Conservation (phyloP, 2,113 vertebrate genomes). For the Boulengeromyrus knoepffleri region DNA sequence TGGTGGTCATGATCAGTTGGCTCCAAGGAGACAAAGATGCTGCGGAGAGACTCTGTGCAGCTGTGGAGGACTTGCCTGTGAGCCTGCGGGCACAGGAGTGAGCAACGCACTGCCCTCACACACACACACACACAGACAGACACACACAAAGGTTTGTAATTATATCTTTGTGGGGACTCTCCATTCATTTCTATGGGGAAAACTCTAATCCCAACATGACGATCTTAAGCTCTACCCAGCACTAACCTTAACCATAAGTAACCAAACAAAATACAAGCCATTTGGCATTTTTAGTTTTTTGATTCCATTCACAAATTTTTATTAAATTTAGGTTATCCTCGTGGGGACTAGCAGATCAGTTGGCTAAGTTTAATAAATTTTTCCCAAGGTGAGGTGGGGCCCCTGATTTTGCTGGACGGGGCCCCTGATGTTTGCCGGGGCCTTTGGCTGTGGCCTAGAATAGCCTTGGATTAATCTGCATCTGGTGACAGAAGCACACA, state of each 20-base stretch:
- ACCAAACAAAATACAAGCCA: background rate
- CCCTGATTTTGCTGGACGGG: background rate
- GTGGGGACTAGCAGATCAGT: background rate
- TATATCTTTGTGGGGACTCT: background rate
- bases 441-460: background rate
- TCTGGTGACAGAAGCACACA: background rate
- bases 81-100: slow-evolving; percentile 79
- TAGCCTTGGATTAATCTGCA: background rate
- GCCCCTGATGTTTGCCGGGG: background rate
- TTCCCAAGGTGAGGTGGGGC: background rate
- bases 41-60: slow-evolving; percentile 76
- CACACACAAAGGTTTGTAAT: background rate
- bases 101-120: slow-evolving; percentile 33
- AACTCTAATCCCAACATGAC: background rate
- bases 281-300: background rate
- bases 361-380: background rate
- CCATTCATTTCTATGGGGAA: background rate
- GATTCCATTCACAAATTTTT: background rate
- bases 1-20: slow-evolving; percentile 83
- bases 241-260: background rate
- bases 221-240: background rate
- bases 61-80: slow-evolving; percentile 82
- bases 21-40: slow-evolving; percentile 79
- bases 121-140: background rate
- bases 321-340: background rate